Evolutionary conservation across 2,797 vertebrate species (phyloP), one percentile per base, ranked within the genome.

Genomic region (Dryobates pubescens): DNA sequence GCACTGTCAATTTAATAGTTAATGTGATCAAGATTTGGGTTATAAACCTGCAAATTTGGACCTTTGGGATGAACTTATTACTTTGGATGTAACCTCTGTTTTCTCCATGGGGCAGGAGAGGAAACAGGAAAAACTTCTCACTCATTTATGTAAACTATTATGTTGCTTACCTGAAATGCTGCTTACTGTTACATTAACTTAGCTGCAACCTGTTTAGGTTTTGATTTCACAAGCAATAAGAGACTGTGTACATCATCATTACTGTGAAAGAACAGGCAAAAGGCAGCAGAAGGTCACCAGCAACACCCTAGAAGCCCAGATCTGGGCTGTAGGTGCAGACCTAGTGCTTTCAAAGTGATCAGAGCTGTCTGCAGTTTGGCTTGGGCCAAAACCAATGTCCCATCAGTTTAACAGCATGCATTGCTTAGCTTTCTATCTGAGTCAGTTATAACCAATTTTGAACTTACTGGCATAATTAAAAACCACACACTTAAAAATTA

Each of bases 111-210:
- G 51, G 22, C 89, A 75, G 53, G 15, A 90, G 47, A 72, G 53
- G 27, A 94, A 93, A 88, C 85, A 88, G 76, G 91, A 94, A 91
- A 83, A 92, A 26, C 57, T 30, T 75, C 76, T 81, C 17, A 57
- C 15, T 63, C 87, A 89, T 90, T 92, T 94, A 45, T 80, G 68
- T 84, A 63, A 78, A 82, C 26, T n/a, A 29, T 57, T 78, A 53
- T 4, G 4, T n/a, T 1, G 1, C 68, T 87, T 91, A 68, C 54
- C 43, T 61, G 11, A 93, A 92, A 82, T 54, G 17, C 47, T 72
- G 61, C 38, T 67, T 86, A 36, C 38, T 76, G 51, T 70, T 57
- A 57, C 7, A 57, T 49, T 89, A 54, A 38, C 30, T 78, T 73
- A 57, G 3, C 56, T 93, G 70, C 47, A 82, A 76, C 76, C 22